Conservation (phyloP, 2,797 vertebrate species). For the Denticeps clupeoides region DNA sequence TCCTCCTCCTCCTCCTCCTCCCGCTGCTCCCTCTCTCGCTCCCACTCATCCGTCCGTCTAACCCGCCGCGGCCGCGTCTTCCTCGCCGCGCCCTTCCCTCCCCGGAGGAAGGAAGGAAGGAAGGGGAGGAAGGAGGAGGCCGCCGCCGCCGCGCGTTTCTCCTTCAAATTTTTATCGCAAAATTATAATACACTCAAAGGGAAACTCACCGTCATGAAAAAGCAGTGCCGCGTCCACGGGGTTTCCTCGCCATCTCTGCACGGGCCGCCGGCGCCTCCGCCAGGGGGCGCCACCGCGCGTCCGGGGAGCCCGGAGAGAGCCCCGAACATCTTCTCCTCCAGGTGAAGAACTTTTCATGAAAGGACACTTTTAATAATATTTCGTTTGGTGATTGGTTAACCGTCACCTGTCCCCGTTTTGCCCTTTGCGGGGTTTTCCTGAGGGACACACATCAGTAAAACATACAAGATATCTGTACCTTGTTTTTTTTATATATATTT, state of each 20-base stretch:
- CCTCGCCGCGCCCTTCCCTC: slow-evolving; percentile 78
- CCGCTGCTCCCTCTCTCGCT: slow-evolving; percentile 85
- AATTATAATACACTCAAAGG: slow-evolving; percentile 99
- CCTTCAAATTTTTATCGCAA: slow-evolving; percentile 99
- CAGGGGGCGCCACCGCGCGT: too few relatives aligned
- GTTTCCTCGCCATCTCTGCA: slow-evolving; percentile 99
- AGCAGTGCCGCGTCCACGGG: slow-evolving; percentile 99
- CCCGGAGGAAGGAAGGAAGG: slow-evolving; percentile 86
- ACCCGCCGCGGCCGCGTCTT: slow-evolving; percentile 83
- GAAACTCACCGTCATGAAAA: slow-evolving; percentile 99
- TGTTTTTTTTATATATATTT: neutral
- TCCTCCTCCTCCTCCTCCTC: slow-evolving; percentile 68
- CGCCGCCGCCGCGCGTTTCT: slow-evolving; percentile 95
- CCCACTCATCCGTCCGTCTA: slow-evolving; percentile 71
- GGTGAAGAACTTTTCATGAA: too few relatives aligned
- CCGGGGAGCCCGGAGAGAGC: too few relatives aligned
- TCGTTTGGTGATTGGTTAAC: too few relatives aligned
- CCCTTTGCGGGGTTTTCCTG: too few relatives aligned
- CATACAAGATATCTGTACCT: neutral
- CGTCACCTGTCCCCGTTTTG: too few relatives aligned
- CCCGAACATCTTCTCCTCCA: too few relatives aligned
- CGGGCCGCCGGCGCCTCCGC: slow-evolving; percentile 80
- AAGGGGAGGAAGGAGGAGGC: slow-evolving; percentile 91
- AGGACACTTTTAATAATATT: too few relatives aligned
- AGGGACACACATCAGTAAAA: neutral